phyloP scores from a whole-genome alignment of 2,888 invertebrate species.

The Adelognathus sp. region DNA sequence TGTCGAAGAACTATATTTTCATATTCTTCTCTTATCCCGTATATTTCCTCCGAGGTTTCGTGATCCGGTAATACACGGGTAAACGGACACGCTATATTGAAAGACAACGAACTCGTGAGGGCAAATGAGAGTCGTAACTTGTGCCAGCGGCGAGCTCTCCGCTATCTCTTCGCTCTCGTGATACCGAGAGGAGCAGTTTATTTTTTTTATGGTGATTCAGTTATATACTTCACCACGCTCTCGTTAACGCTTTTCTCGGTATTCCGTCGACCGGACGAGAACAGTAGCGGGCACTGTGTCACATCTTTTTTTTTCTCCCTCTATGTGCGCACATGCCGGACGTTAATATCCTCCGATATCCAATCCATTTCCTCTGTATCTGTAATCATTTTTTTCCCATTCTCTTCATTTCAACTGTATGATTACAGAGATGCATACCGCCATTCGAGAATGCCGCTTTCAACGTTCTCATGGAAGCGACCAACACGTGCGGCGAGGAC shows the following conservation, averaged over 20 bases:
- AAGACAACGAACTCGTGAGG: constrained; percentile 35
- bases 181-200: constrained; percentile 34
- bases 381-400: neutral
- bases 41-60: neutral
- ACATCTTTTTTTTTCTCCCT: too few relatives aligned
- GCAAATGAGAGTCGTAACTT: neutral
- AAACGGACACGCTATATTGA: constrained; percentile 17
- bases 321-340: constrained; percentile 8
- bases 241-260: constrained; percentile 34
- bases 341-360: constrained; percentile 37
- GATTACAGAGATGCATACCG: constrained; percentile 93
- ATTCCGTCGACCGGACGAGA: constrained; percentile 21
- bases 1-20: too few relatives aligned
- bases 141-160: constrained; percentile 6
- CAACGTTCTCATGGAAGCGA: constrained; percentile 93
- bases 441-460: constrained; percentile 98
- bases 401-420: neutral
- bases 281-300: constrained; percentile 44
- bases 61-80: constrained; percentile 12
- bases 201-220: constrained; percentile 38
- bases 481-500: constrained; percentile 96
- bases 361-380: constrained; percentile 14
- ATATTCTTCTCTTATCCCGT: too few relatives aligned
- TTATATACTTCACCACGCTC: neutral
- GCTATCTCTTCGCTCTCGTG: constrained; percentile 40